Evolutionary conservation across 2,113 vertebrate species (phyloP), one percentile per base, ranked within the genome.

Genomic region (Sander vitreus): DNA sequence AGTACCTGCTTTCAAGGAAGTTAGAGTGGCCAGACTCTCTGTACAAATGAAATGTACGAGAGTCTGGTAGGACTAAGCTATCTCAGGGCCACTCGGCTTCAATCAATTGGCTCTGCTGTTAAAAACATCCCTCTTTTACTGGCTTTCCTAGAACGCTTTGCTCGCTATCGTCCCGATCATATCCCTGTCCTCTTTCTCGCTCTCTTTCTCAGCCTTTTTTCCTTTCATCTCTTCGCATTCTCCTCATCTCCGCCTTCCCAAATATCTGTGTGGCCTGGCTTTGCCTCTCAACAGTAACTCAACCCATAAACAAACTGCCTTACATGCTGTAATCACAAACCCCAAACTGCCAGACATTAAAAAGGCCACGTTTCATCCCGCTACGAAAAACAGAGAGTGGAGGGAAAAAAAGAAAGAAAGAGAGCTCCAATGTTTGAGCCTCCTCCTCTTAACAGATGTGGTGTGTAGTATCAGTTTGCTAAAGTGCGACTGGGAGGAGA

Each of bases 231-330:
- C 67, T 70, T 74, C 3, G 39, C 76, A 76, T 58, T 81, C 69
- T 79, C 69, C 76, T 85, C 71, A 77, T 86, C 82, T 81, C 63
- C 16, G 58, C 64, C 72, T 36, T 64, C 95, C 96, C 94, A 94
- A 94, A 95, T 96, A 96, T 96, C 96, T 97, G 96, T 95, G 96
- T 95, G 95, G 94, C 96, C 96, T 95, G 93, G 95, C 96, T 97
- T 96, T 96, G 96, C 96, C 96, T 97, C 95, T 96, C 96, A 96
- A 97, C 96, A 97, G 96, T 96, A 97, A 97, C 96, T 95, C 95
- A 96, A 91, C 95, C 96, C 96, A 96, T 97, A 98, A 99, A 99
- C 97, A 97, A 97, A 97, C 95, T 96, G 97, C 96, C 96, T 96
- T 96, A 97, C 96, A 96, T 95, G 95, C 96, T 96, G 96, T 97